A percentile compares a stretch with the other conserved stretches of the same genome.
Evolutionary conservation across 2,113 vertebrate genomes (phyloP).

Genomic region (Trinectes maculatus): DNA sequence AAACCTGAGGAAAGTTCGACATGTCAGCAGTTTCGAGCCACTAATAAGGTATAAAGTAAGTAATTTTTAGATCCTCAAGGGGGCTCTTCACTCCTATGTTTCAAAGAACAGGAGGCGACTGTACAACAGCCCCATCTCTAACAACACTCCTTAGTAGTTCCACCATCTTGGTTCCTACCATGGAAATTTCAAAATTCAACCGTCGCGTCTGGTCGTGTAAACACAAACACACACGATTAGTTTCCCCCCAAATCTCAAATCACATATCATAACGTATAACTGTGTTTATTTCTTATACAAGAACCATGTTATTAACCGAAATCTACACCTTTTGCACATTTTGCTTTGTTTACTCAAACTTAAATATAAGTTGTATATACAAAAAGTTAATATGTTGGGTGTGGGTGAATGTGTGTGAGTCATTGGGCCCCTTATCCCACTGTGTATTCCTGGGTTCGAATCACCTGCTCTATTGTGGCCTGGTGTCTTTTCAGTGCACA

Average conservation of each 20-base stretch:
- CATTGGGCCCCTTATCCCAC: neutral
- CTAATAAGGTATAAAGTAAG: conserved; percentile 6
- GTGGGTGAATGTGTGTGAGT: neutral
- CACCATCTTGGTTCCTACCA: conserved; percentile 72
- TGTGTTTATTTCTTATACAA: neutral
- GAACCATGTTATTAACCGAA: neutral
- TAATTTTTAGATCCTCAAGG: conserved; percentile 67
- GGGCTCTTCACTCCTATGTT: conserved; percentile 71
- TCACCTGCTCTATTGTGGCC: conserved; percentile 35
- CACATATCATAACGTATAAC: neutral
- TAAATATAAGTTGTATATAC: neutral
- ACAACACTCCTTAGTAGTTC: conserved; percentile 42
- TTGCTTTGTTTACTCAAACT: neutral
- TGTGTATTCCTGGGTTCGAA: conserved; percentile 39
- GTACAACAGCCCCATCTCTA: conserved; percentile 23
- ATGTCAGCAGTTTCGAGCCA: neutral
- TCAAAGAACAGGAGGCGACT: conserved; percentile 23
- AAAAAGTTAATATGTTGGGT: neutral
- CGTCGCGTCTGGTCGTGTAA: conserved; percentile 15
- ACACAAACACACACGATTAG: neutral
- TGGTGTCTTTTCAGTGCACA: neutral
- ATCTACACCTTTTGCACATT: neutral
- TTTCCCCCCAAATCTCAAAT: neutral
- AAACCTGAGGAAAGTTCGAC: neutral
- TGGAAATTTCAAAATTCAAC: conserved; percentile 54